Evolutionary conservation across 1,140 invertebrate species (phyloP), one percentile per base, ranked within the genome.

Genomic region (Planococcus citri): DNA sequence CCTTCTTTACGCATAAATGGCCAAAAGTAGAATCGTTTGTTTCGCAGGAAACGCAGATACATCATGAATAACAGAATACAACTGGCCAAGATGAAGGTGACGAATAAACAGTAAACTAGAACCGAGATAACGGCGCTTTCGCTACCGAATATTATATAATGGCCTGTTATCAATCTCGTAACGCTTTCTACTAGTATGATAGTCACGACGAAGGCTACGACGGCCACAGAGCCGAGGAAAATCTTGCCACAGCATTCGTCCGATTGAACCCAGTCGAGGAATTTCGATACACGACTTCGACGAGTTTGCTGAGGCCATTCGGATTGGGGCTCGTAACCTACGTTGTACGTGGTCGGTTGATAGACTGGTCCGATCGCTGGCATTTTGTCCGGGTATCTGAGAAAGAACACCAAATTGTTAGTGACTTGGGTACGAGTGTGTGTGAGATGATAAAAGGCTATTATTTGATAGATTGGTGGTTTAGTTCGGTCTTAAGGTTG

Each of bases 261-360:
- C 25, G 60, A 64, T 27, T 64, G 60, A 9, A 64, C 10, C 60
- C 60, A 64, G 24, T 64, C 60, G 20, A 27, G 22, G 10, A 64
- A 64, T 24, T 25, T 64, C 9, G 60, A 22, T 9, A 64, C 1
- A 4, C 60, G 20, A 64, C 20, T 61, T 9, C 71, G 22, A 41
- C 69, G 68, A 38, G 71, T 24, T 33, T 21, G 71, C 21, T 69
- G 71, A 1, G 68, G 33, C 71, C 71, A 71, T 69, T 71, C 71
- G 14, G 14, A 38, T 69, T 71, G 71, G 58, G 68, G 68, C 69
- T 71, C 71, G 61, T 71, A 71, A 12, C 71, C 69, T 20, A 71
- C 71, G 20, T 64, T 64, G 24, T 64, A 64, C 12, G 71, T 71
- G 14, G 71, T 71, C n/a, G 71, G 71, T 3, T 71, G 71, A 33